These are phyloP conservation scores for Meteorus cinctellus DNA, from an alignment of 2,888 invertebrate species.

Conservation along the genomic window DNA sequence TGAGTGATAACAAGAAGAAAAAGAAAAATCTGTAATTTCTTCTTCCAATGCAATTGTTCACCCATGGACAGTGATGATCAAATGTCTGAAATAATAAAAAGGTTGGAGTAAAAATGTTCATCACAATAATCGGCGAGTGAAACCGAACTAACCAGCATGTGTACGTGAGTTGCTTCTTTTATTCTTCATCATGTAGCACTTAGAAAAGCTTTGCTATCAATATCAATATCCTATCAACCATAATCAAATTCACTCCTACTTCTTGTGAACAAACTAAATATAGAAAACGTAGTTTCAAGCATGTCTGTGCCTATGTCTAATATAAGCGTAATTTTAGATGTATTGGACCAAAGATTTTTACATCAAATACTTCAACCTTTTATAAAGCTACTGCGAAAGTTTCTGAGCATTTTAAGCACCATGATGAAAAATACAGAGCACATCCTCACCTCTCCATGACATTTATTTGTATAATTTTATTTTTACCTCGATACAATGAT, in stretches of 20 bases:
- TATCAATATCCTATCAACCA: too few species aligned
- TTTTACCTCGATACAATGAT: conserved; percentile 96
- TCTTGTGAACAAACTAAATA: too few species aligned
- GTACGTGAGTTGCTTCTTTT: too few species aligned
- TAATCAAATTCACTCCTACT: too few species aligned
- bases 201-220: too few species aligned
- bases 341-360: too few species aligned
- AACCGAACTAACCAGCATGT: background rate
- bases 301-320: too few species aligned
- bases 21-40: conserved; percentile 99
- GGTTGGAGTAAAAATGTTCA: conserved; percentile 15
- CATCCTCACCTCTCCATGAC: background rate
- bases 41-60: conserved; percentile 97
- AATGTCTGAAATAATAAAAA: conserved; percentile 86
- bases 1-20: conserved; percentile 96
- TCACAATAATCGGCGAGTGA: background rate
- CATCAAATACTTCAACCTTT: too few species aligned
- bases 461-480: conserved; percentile 39
- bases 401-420: conserved; percentile 25
- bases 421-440: conserved; percentile 3
- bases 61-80: conserved; percentile 99
- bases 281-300: too few species aligned
- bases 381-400: background rate
- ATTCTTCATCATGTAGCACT: too few species aligned
- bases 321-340: too few species aligned